A percentile compares a stretch with the other conserved stretches of the same genome.
phyloP scores from a whole-genome alignment of 2,113 vertebrate genomes.

The Heterocephalus glaber region DNA sequence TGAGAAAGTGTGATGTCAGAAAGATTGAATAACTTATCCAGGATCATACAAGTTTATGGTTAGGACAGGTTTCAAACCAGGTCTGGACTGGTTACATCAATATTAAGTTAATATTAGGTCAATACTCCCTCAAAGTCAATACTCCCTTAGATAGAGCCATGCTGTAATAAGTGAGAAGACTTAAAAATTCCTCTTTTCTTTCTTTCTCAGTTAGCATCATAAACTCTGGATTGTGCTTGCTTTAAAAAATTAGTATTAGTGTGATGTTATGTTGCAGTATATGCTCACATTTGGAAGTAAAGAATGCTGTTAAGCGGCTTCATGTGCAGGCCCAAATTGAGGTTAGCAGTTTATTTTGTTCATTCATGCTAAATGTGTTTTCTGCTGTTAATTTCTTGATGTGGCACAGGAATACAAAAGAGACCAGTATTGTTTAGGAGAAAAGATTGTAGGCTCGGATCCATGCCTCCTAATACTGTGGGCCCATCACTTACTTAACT shows the following conservation, averaged over 20 bases:
- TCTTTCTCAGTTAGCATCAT: not conserved
- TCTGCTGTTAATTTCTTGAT: not conserved
- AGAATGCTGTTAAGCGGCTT: not conserved
- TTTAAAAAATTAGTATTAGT: not conserved
- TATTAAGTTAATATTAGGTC: no score
- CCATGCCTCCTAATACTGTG: accelerated
- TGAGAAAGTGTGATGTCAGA: not conserved
- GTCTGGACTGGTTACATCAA: not conserved
- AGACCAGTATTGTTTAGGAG: not conserved
- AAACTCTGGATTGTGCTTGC: not conserved
- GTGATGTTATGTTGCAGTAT: not conserved
- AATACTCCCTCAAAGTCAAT: not conserved
- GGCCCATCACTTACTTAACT: not conserved
- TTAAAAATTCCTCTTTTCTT: not conserved
- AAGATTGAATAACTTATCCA: not conserved
- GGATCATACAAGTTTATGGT: not conserved
- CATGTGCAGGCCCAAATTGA: not conserved
- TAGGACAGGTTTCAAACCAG: not conserved
- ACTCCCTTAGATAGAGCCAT: not conserved
- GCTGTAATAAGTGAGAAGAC: not conserved
- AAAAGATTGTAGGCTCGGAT: not conserved
- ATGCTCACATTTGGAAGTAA: not conserved
- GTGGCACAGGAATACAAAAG: not conserved
- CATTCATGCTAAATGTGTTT: not conserved
- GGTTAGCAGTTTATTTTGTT: not conserved